Percentiles rank a stretch among this genome's conserved stretches.
Evolutionary conservation across 2,888 invertebrate genomes (phyloP).

Genomic region (Callyntrura guangdongensis): DNA sequence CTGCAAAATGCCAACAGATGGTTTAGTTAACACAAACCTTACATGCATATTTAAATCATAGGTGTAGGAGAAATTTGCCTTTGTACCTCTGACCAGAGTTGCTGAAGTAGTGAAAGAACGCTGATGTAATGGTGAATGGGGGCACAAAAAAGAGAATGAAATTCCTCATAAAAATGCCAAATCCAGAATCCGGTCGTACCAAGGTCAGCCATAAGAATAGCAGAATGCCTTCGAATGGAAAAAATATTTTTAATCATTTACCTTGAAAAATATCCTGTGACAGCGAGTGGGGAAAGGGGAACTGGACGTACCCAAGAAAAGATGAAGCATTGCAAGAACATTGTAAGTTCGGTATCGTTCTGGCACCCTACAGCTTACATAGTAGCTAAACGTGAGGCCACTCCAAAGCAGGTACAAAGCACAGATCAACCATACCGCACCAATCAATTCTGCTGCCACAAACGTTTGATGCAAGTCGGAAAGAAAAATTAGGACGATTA

Average conservation of each 20-base stretch:
- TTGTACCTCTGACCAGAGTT: conserved; percentile 36
- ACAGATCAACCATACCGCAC: conserved; percentile 40
- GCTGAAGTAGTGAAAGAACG: conserved; percentile 39
- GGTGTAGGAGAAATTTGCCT: not conserved
- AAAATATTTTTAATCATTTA: too few species aligned
- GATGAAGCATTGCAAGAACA: conserved; percentile 71
- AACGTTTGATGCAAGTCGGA: conserved; percentile 54
- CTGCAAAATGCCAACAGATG: too few species aligned
- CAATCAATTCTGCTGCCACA: not conserved
- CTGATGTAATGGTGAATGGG: conserved; percentile 55
- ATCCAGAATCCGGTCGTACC: not conserved
- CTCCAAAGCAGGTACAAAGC: conserved; percentile 80
- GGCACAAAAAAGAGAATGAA: conserved; percentile 32
- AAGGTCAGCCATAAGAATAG: not conserved
- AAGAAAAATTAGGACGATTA: conserved; percentile 59
- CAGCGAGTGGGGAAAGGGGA: too few species aligned
- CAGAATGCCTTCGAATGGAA: conserved; percentile 16
- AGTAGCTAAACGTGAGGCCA: conserved; percentile 77
- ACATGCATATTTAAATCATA: too few species aligned
- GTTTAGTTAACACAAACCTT: too few species aligned
- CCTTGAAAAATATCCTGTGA: too few species aligned
- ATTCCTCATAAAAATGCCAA: conserved; percentile 39
- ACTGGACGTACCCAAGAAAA: conserved; percentile 1
- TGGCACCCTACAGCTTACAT: conserved; percentile 68
- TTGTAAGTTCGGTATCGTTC: conserved; percentile 52